These are phyloP conservation scores for Pseudorhiza aurosa DNA, from an alignment of 30 jellyfish, hydroid and myxozoan genomes.

Conservation along the genomic window DNA sequence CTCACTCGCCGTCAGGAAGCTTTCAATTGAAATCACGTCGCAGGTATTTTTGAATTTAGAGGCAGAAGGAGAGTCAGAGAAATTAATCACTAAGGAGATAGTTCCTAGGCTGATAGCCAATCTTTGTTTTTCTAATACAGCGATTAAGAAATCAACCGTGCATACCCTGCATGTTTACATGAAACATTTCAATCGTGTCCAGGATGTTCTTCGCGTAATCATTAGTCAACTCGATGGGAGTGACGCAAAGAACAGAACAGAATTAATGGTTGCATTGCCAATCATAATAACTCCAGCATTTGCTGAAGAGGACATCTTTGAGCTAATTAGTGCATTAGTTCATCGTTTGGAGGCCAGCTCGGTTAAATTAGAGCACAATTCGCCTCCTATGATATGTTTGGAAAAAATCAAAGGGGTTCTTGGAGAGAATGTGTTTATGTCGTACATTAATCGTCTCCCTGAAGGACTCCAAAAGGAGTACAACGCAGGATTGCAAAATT, in stretches of 20 bases:
- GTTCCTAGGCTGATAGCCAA: constrained; percentile 76
- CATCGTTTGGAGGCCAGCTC: constrained; percentile 67
- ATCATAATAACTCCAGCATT: constrained; percentile 80
- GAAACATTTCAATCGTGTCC: constrained; percentile 60
- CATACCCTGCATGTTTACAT: constrained; percentile 85
- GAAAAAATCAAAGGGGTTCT: constrained; percentile 69
- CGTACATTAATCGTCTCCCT: constrained; percentile 65
- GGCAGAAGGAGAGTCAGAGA: constrained; percentile 38
- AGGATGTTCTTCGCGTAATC: constrained; percentile 60
- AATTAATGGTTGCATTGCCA: constrained; percentile 87
- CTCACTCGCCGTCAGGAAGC: constrained; percentile 51
- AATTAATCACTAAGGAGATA: constrained; percentile 41
- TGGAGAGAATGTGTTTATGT: constrained; percentile 65
- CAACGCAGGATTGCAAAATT: constrained; percentile 38
- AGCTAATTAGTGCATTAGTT: constrained; percentile 58
- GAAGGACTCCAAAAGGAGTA: constrained; percentile 63
- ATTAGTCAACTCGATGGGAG: constrained; percentile 66
- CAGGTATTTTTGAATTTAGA: constrained; percentile 60
- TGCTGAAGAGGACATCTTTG: constrained; percentile 69
- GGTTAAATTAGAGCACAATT: constrained; percentile 70
- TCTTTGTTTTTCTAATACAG: constrained; percentile 62
- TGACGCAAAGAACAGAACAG: constrained; percentile 72
- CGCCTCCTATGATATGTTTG: constrained; percentile 81
- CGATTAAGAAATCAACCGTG: constrained; percentile 75
- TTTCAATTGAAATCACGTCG: constrained; percentile 64